These are phyloP conservation scores for Phataginus tetradactyla DNA, from an alignment of 2,797 vertebrate genomes.

Conservation along the genomic window DNA sequence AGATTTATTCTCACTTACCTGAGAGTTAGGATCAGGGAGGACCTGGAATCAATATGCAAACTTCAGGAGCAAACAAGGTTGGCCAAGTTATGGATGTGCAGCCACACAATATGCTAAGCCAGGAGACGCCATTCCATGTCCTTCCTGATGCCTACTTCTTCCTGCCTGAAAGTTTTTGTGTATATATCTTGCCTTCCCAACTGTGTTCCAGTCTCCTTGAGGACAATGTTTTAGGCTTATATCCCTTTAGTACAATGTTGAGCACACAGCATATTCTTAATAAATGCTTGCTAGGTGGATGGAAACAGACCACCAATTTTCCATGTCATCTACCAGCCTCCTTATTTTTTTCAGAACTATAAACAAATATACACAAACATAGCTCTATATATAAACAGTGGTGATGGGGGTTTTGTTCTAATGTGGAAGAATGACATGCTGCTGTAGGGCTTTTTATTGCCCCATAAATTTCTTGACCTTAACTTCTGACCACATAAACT, in stretches of 20 bases:
- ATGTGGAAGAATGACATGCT: not conserved
- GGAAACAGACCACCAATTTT: not conserved
- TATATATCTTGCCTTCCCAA: not conserved
- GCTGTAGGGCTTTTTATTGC: not conserved
- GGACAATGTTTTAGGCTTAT: slow-evolving; percentile 19
- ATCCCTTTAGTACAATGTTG: not conserved
- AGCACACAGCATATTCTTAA: not conserved
- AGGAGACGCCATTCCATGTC: not conserved
- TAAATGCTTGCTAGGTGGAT: not conserved
- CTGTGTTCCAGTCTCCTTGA: not conserved
- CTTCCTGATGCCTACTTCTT: not conserved
- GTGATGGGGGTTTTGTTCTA: not conserved
- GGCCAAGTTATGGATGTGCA: not conserved
- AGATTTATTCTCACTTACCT: not conserved
- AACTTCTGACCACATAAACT: not conserved
- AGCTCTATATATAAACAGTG: not conserved
- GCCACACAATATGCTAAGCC: not conserved
- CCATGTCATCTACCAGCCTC: not conserved
- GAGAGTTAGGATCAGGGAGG: not conserved
- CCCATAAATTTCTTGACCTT: not conserved
- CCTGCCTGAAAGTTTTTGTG: not conserved
- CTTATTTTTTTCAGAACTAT: not conserved
- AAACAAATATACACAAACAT: not conserved
- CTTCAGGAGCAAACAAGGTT: not conserved
- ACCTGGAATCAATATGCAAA: not conserved